Percentiles rank a stretch among this genome's conserved stretches.
Conservation (phyloP, 2,113 vertebrate genomes). For the Heterotilapia buettikoferi region DNA sequence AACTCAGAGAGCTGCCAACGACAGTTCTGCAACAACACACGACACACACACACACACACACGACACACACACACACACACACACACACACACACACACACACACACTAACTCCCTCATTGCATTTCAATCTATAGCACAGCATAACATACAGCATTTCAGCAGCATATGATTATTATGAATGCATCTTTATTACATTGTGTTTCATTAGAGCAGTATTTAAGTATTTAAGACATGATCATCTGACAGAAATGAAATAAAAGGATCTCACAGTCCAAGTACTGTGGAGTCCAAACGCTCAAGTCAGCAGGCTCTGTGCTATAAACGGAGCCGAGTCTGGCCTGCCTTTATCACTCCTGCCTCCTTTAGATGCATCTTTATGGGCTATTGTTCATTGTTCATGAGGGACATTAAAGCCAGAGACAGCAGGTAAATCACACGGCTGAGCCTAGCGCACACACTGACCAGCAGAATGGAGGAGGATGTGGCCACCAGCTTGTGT, state of each 20-base stretch:
- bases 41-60: background rate
- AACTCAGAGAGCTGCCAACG: conserved; percentile 28
- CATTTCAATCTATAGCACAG: background rate
- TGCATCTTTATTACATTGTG: background rate
- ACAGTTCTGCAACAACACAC: background rate
- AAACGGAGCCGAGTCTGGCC: conserved; percentile 48
- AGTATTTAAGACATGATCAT: background rate
- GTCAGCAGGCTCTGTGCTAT: background rate
- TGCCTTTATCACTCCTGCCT: conserved; percentile 74
- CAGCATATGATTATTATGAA: background rate
- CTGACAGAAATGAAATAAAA: background rate
- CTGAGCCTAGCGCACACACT: conserved; percentile 61
- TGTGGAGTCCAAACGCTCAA: background rate
- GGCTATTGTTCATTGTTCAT: conserved; percentile 80
- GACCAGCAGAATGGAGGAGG: conserved; percentile 74
- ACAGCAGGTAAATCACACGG: conserved; percentile 79
- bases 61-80: background rate
- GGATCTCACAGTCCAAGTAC: background rate
- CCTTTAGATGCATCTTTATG: conserved; percentile 78
- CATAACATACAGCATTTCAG: background rate
- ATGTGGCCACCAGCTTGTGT: background rate
- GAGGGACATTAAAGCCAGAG: conserved; percentile 84
- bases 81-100: background rate
- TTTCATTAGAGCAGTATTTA: background rate
- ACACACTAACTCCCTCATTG: background rate